These are phyloP conservation scores for Nycticryphes semicollaris DNA, from an alignment of 2,113 vertebrate genomes.

Conservation along the genomic window DNA sequence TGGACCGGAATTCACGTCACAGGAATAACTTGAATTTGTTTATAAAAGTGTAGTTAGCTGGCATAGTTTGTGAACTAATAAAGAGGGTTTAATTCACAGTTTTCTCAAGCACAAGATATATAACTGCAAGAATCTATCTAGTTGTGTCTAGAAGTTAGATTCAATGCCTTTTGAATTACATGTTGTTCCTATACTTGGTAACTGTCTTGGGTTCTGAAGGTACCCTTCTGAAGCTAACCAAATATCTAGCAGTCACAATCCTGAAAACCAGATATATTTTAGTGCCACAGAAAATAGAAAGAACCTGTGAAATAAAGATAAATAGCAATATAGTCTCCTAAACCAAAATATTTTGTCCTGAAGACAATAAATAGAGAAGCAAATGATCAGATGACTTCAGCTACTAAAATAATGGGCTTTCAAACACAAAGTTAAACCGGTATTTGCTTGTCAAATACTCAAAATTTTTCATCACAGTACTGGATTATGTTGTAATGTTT, in stretches of 20 bases:
- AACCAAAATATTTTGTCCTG: not conserved
- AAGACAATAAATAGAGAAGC: not conserved
- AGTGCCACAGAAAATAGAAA: not conserved
- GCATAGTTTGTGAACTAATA: not conserved
- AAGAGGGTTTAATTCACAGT: not conserved
- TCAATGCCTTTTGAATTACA: not conserved
- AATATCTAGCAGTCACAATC: not conserved
- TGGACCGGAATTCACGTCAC: not conserved
- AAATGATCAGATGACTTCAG: not conserved
- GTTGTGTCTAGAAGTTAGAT: not conserved
- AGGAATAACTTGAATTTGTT: not conserved
- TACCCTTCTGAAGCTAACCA: not conserved
- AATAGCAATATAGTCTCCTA: not conserved
- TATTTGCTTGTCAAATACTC: not conserved
- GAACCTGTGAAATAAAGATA: not conserved
- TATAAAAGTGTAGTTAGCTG: not conserved
- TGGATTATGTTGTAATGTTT: not conserved
- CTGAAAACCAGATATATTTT: not conserved
- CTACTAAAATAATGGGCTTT: not conserved
- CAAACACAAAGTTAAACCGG: not conserved
- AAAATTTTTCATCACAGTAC: not conserved
- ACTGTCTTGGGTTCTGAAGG: not conserved
- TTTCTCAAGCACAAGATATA: not conserved
- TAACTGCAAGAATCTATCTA: not conserved
- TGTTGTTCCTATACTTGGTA: not conserved